phyloP scores from a whole-genome alignment of 1,140 invertebrate species.

The Lepidotrigona ventralis region DNA sequence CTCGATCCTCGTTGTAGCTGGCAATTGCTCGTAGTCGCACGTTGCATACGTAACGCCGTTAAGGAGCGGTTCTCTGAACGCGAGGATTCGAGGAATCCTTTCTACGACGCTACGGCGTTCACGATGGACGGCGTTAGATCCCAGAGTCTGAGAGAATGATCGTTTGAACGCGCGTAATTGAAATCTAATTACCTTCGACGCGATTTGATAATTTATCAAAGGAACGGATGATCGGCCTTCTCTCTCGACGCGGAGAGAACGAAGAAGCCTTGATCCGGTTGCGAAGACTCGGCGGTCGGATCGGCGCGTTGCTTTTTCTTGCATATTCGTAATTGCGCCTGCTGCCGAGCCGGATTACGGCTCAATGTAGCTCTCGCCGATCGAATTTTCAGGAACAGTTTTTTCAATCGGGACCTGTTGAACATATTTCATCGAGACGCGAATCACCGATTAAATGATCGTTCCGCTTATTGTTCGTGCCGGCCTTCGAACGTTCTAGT shows the following conservation, averaged over 20 bases:
- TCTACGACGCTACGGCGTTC: neutral
- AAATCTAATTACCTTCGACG: slow-evolving; percentile 13
- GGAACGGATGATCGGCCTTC: slow-evolving; percentile 11
- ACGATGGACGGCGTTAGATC: neutral
- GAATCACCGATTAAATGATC: neutral
- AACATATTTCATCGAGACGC: slow-evolving; percentile 3
- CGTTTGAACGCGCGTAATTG: neutral
- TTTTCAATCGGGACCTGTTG: neutral
- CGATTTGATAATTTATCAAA: slow-evolving; percentile 16
- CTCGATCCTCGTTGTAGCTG: slow-evolving; percentile 1
- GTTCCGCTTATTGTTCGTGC: neutral
- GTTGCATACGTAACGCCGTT: neutral
- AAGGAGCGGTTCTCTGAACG: neutral
- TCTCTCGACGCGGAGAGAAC: neutral
- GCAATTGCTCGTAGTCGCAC: too few species aligned
- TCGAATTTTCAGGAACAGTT: slow-evolving; percentile 10
- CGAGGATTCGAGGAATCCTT: neutral
- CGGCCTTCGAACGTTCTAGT: neutral
- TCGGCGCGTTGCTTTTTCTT: neutral
- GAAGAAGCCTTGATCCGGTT: slow-evolving; percentile 20
- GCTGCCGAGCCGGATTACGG: neutral
- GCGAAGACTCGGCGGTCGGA: neutral
- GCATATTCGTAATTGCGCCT: slow-evolving; percentile 9
- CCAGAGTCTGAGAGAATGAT: neutral
- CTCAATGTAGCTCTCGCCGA: neutral